phyloP scores from a whole-genome alignment of 2,113 vertebrate genomes.

The Balaenoptera acutorostrata region DNA sequence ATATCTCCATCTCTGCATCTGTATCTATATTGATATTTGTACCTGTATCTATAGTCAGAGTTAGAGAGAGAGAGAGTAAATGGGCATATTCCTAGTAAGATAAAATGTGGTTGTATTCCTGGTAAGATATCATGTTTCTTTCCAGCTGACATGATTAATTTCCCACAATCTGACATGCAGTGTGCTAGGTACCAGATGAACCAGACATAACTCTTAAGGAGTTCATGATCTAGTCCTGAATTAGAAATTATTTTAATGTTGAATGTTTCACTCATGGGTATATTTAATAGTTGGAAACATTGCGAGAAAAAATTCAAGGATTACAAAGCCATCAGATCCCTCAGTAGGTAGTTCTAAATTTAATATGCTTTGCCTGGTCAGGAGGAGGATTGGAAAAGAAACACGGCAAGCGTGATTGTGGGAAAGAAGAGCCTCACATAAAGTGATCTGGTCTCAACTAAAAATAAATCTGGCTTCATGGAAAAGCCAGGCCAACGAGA shows the following conservation, averaged over 20 bases:
- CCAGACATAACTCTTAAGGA: neutral
- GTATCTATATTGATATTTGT: neutral
- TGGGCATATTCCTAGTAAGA: neutral
- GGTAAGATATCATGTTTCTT: neutral
- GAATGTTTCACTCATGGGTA: neutral
- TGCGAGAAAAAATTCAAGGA: neutral
- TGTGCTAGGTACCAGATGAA: neutral
- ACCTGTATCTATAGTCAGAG: neutral
- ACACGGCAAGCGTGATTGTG: neutral
- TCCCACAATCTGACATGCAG: neutral
- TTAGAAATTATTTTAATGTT: neutral
- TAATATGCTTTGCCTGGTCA: neutral
- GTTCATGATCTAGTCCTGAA: neutral
- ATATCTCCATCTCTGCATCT: neutral
- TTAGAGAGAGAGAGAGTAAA: neutral
- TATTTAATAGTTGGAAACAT: neutral
- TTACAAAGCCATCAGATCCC: neutral
- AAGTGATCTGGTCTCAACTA: neutral
- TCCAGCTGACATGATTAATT: neutral
- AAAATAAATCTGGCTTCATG: slow-evolving; percentile 37
- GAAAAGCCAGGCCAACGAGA: neutral
- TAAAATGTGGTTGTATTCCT: neutral
- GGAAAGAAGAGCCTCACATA: neutral
- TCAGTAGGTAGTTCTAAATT: neutral
- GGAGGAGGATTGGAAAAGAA: neutral